Base-by-base conservation (phyloP, 37 sponge, comb jelly and placozoan species). In the Chondrosia reniformis region DNA sequence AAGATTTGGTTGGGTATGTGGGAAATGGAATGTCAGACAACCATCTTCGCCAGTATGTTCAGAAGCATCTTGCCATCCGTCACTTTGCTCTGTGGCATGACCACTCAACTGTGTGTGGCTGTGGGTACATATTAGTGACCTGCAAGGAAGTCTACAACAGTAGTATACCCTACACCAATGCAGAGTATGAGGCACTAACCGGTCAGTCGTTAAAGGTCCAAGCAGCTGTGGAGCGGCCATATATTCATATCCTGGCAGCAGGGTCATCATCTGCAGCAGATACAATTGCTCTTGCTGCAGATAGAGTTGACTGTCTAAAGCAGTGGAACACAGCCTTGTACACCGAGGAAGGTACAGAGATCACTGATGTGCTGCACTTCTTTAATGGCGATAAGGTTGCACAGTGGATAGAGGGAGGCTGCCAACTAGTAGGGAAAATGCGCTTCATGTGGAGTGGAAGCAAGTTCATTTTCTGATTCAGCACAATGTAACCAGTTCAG, bases 371-470 rank as follows among this genome's bases (percentile, higher is more conserved):
- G 36, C 38, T 82, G 8, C 72, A 46, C n/a, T 74, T 82, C 37
- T 82, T 82, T 43, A 49, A 21, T 55, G 82, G 82, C 19, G 75
- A 82, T 38, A 71, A 81, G 37, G 72, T 67, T 31, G 73, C 81
- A 7, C 81, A 81, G 65, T 74, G 74, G 54, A 72, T 74, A 33
- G 75, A 81, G 75, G 55, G 82, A 19, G 82, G 82, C 12, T 61
- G 63, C n/a, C 80, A 80, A 46, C 67, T 33, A 41, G 80, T 30
- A 73, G 81, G 40, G 3, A 19, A 82, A 74, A 37, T 82, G 82
- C 75, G 82, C 75, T 37, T 39, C 34, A 7, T 82, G 75, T 82
- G 82, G 75, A 42, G 55, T 74, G 2, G 17, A 24, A 1, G 34
- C 34, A 33, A 32, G 10, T 8, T 46, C 54, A n/a, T 72, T 82